These are phyloP conservation scores for Drosophila leonis DNA, from an alignment of 2,888 invertebrate genomes.

Conservation along the genomic window DNA sequence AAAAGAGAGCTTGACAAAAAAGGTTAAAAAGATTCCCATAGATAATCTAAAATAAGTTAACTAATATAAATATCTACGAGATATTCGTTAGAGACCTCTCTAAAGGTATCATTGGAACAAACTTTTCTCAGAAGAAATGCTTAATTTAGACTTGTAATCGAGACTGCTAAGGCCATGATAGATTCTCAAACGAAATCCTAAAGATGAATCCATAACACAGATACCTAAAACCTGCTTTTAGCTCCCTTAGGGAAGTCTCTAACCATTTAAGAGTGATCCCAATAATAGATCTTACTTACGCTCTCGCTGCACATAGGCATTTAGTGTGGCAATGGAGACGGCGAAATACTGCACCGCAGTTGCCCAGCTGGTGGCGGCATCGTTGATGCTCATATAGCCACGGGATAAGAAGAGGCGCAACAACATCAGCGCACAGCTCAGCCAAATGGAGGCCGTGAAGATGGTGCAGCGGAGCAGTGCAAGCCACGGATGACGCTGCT, in stretches of 20 bases:
- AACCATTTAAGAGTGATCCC: not conserved
- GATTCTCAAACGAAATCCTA: not conserved
- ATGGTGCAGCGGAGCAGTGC: conserved; percentile 60
- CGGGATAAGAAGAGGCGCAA: conserved; percentile 45
- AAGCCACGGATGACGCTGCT: conserved; percentile 54
- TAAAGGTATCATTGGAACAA: too few species aligned
- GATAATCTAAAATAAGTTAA: too few species aligned
- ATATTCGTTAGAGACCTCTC: too few species aligned
- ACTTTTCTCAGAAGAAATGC: too few species aligned
- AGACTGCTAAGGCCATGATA: not conserved
- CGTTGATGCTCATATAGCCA: conserved; percentile 56
- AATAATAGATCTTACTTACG: conserved; percentile 52
- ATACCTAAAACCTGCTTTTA: not conserved
- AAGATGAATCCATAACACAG: not conserved
- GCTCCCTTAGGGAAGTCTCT: not conserved
- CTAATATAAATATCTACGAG: too few species aligned
- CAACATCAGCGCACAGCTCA: conserved; percentile 62
- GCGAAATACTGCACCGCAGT: conserved; percentile 72
- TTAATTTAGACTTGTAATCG: too few species aligned
- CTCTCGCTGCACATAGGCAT: conserved; percentile 66
- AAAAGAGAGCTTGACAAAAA: not conserved
- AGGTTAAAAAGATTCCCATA: too few species aligned
- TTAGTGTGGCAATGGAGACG: conserved; percentile 69
- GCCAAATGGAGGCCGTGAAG: conserved; percentile 70
- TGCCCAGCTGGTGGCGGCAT: conserved; percentile 69